These are phyloP conservation scores for Tridacna gigas DNA, from an alignment of 2,888 invertebrate species.

Conservation along the genomic window DNA sequence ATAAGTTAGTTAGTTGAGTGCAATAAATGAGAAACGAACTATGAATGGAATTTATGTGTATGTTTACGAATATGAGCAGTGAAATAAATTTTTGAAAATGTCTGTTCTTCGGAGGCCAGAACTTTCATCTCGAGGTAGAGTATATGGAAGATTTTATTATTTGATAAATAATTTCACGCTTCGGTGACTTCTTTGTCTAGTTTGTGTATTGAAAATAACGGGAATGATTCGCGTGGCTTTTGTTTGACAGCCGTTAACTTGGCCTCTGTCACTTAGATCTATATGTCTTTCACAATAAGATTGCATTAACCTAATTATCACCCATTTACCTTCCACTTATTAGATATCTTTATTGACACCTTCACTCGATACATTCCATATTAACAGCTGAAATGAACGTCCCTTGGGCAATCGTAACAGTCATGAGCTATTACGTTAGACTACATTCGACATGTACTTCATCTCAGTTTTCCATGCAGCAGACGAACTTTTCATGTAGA, in stretches of 20 bases:
- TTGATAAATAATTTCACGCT: slow-evolving; percentile 31
- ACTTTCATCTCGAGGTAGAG: slow-evolving; percentile 69
- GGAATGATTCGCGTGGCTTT: slow-evolving; percentile 28
- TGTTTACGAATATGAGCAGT: slow-evolving; percentile 17
- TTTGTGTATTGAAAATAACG: slow-evolving; percentile 35
- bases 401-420: not conserved
- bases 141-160: not conserved
- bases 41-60: slow-evolving; percentile 29
- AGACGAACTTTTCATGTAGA: too few species aligned
- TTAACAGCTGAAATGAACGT: not conserved
- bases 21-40: slow-evolving; percentile 20
- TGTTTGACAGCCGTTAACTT: slow-evolving; percentile 33
- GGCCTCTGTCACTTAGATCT: not conserved
- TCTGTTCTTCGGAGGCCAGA: slow-evolving; percentile 64
- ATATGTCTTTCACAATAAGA: not conserved
- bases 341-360: not conserved
- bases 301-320: not conserved
- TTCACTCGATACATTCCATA: not conserved
- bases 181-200: slow-evolving; percentile 52
- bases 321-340: not conserved
- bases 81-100: slow-evolving; percentile 32
- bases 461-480: too few species aligned
- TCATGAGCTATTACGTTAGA: not conserved
- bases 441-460: too few species aligned
- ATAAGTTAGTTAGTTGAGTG: slow-evolving; percentile 27